These are phyloP conservation scores for Ormyrus labotus DNA, from an alignment of 2,888 invertebrate species.

Conservation along the genomic window DNA sequence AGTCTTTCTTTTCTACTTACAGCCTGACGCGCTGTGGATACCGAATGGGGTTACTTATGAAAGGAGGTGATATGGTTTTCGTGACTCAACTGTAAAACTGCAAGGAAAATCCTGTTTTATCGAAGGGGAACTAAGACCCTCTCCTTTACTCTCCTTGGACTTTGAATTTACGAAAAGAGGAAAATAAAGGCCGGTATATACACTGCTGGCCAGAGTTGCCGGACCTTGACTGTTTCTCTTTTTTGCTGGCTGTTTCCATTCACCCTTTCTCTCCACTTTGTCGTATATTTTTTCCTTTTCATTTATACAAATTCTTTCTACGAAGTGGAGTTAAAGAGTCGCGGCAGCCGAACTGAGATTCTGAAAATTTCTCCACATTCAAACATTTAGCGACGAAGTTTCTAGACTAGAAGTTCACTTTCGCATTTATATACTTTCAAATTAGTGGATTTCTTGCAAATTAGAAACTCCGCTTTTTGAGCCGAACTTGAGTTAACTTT, in stretches of 20 bases:
- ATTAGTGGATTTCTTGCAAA: no score
- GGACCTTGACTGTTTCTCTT: neutral
- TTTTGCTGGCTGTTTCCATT: neutral
- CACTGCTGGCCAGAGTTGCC: neutral
- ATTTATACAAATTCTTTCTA: constrained; percentile 26
- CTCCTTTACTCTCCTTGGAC: constrained; percentile 2
- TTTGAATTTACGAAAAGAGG: constrained; percentile 10
- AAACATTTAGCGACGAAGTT: no score
- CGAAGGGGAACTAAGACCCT: constrained; percentile 32
- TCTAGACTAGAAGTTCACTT: no score
- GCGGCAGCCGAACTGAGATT: neutral
- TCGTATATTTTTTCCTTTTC: constrained; percentile 30
- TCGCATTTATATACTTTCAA: no score
- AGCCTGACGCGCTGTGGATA: constrained; percentile 37
- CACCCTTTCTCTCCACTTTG: neutral
- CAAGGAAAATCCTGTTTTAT: constrained; percentile 50
- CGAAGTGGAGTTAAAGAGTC: constrained; percentile 7
- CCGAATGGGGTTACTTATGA: constrained; percentile 54
- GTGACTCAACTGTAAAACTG: constrained; percentile 58
- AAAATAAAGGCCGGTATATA: constrained; percentile 29
- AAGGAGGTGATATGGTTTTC: constrained; percentile 60
- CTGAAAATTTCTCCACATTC: neutral
- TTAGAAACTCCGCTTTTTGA: no score
- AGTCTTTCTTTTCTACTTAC: neutral
- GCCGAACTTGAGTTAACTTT: no score